Percentiles rank a stretch among this genome's conserved stretches.
phyloP scores from a whole-genome alignment of 2,113 vertebrate genomes.

The Rafetus swinhoei region DNA sequence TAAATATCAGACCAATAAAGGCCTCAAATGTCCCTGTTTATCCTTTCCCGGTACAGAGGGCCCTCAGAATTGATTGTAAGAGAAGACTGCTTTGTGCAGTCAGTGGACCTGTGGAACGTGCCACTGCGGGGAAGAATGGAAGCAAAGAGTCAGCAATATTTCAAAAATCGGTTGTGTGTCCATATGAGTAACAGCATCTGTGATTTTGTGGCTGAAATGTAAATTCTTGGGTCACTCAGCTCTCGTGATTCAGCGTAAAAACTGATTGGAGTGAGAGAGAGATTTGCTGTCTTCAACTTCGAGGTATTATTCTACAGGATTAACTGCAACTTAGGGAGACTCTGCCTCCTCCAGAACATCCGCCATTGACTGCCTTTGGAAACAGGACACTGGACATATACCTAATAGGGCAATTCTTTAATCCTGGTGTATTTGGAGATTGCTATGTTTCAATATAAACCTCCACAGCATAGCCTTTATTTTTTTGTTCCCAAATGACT shows the following conservation, averaged over 20 bases:
- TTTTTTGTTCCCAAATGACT: not conserved
- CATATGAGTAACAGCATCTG: not conserved
- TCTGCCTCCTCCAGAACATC: not conserved
- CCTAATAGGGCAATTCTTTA: not conserved
- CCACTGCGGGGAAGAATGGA: not conserved
- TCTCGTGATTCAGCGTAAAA: not conserved
- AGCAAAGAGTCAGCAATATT: not conserved
- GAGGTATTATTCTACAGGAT: rapidly evolving
- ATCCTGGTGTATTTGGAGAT: not conserved
- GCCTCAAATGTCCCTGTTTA: not conserved
- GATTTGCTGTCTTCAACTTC: not conserved
- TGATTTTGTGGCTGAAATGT: not conserved
- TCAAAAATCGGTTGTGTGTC: not conserved
- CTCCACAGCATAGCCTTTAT: not conserved
- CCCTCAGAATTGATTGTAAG: rapidly evolving
- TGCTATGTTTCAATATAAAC: not conserved
- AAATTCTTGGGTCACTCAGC: not conserved
- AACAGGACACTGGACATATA: not conserved
- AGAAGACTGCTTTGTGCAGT: not conserved
- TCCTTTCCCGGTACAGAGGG: not conserved
- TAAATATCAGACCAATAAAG: not conserved
- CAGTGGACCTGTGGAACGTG: not conserved
- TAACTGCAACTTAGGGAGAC: no score
- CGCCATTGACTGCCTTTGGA: rapidly evolving
- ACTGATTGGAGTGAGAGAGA: not conserved